A percentile compares a stretch with the other conserved stretches of the same genome.
Conservation (phyloP, 2,797 vertebrate species). For the Pseudochaenichthys georgianus region DNA sequence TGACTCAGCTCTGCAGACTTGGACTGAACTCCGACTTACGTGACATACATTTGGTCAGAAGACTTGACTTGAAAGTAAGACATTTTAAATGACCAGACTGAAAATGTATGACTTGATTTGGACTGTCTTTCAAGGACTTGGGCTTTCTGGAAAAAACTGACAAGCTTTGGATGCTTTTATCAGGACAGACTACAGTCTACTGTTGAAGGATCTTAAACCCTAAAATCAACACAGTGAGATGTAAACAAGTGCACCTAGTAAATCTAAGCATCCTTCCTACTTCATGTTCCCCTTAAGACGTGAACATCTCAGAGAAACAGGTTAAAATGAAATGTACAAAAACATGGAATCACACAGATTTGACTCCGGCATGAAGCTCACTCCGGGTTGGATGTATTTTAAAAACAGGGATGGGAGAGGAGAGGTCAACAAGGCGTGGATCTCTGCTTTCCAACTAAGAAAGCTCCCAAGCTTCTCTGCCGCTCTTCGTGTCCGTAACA, state of each 20-base stretch:
- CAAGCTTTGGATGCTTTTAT: neutral
- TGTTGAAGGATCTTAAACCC: slow-evolving; percentile 30
- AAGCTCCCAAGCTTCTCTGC: slow-evolving; percentile 26
- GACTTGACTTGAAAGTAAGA: neutral
- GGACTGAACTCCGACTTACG: neutral
- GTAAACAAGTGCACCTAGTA: slow-evolving; percentile 40
- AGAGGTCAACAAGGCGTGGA: slow-evolving; percentile 22
- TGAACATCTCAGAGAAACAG: slow-evolving; percentile 4
- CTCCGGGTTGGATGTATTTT: neutral
- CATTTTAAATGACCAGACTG: too few species aligned
- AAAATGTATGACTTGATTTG: neutral
- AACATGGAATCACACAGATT: too few species aligned
- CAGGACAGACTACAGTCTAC: neutral
- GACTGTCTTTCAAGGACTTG: slow-evolving; percentile 3
- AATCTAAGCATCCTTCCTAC: slow-evolving; percentile 37
- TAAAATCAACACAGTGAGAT: slow-evolving; percentile 45
- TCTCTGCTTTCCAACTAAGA: too few species aligned
- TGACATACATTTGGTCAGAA: neutral
- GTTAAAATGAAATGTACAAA: too few species aligned
- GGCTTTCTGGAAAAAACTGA: too few species aligned
- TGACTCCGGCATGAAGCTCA: neutral
- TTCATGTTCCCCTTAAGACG: neutral
- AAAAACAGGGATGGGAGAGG: slow-evolving; percentile 20
- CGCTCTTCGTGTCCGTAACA: slow-evolving; percentile 19
- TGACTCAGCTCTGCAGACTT: too few species aligned